Base-by-base conservation (phyloP, 2,113 vertebrate genomes). In the Ptychochromis oligacanthus region DNA sequence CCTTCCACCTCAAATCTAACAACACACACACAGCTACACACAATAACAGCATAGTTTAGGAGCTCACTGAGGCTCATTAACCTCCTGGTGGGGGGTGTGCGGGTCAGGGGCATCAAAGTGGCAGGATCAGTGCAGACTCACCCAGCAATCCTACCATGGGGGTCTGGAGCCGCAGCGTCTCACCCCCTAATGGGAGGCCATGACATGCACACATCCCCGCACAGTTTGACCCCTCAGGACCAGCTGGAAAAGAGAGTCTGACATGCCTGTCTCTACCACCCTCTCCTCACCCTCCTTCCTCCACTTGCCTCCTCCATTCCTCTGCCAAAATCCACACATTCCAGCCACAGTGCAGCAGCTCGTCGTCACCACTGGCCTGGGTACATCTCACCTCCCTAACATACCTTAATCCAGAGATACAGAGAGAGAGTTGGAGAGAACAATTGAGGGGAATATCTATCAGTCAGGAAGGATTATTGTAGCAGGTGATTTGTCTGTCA, bases 101-200 rank as follows among this genome's bases (percentile, higher is more conserved):
- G 93, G 91, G 78, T 86, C 79, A 74, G 89, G 91, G 92, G 91
- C 91, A 95, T 95, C 95, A 95, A 95, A 95, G 95, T 94, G 85
- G 88, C 90, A 92, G 91, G 89, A 93, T 93, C 88, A 91, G 91
- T 49, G 87, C 91, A 94, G 92, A 93, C 90, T 93, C 90, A 90
- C 87, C 87, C 89, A 86, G 85, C 88, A 87, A 89, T 92, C 90
- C 92, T 94, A 81, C 93, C 85, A 91, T 94, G 93, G 95, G 95
- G 94, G 93, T 95, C 92, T 95, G 95, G 95, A 95, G 95, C 94
- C 94, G 88, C 80, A 91, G 84, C 87, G 94, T 93, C 94, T 95
- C 90, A 94, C 93, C 94, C 93, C 94, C 95, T 94, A 96, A 94
- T 95, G 94, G 94, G 94, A 91, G 93, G 90, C 91, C 93, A 72